Base-by-base conservation (phyloP, 2,888 invertebrate genomes). In the Uropetala carovei region DNA sequence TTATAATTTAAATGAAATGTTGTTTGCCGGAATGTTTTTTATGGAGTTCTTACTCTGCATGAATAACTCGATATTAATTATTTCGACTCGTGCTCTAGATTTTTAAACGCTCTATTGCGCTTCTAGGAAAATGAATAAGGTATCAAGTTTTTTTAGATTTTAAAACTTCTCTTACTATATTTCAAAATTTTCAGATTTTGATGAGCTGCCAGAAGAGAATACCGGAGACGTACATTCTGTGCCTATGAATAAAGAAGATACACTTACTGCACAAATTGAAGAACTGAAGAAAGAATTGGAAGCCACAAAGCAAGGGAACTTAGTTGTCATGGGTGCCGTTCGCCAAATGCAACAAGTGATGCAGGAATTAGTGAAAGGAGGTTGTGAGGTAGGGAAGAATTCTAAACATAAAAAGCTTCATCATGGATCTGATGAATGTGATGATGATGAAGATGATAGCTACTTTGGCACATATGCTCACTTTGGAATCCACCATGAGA, bases 401-500 rank as follows among this genome's bases (percentile, higher is more conserved):
- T 18, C 64, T 0, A 89, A 11, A 56, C 89, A 89, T 64, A 89
- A 89, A 68, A 89, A 89, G 89, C 64, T 43, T 43, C 89, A 68
- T 43, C 89, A 89, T n/a, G 89, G 89, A 13, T 89, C 89, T 27
- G n/a, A 43, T n/a, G 89, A 89, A 64, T 60, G 60, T 68, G 89
- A 64, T 89, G 89, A 89, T 11, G 96, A 96, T 94, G 96, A 96
- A 94, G 98, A 98, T 94, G 97, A 95, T 82, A 94, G 94, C n/a
- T 96, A 96, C 93, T 96, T 96, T 93, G 95, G 94, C 86, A 95
- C 96, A 0, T 96, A 96, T 93, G 93, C 94, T 93, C 96, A 96
- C 94, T 95, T 95, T 93, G 94, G 95, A 92, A 96, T 96, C 94
- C 99, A 99, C 95, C 97, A 98, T 94, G 98, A 98, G 94, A 99